Conservation (phyloP, 2,113 vertebrate genomes). For the Odontesthes bonariensis region DNA sequence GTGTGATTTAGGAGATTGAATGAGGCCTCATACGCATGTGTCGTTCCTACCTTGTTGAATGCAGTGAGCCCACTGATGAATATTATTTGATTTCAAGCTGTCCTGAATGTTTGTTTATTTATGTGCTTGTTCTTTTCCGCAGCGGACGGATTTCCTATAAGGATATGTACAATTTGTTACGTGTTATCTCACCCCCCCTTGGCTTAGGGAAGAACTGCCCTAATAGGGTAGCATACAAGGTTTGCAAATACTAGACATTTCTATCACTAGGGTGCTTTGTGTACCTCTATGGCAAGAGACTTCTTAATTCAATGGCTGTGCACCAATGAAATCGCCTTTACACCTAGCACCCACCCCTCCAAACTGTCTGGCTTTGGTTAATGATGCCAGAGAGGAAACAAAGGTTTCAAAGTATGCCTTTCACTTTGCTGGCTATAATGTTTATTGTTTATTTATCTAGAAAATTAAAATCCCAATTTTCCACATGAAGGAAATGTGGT, state of each 20-base stretch:
- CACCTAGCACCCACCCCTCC: conserved; percentile 76
- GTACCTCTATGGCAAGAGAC: conserved; percentile 75
- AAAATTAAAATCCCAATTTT: neutral
- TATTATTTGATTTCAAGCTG: conserved; percentile 69
- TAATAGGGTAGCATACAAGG: conserved; percentile 98
- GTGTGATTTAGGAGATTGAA: conserved; percentile 39
- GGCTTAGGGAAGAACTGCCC: conserved; percentile 98
- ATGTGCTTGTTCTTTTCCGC: conserved; percentile 90
- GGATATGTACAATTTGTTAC: conserved; percentile 99
- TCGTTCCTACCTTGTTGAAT: conserved; percentile 41
- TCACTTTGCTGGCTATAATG: conserved; percentile 24
- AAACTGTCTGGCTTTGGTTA: conserved; percentile 84
- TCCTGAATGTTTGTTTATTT: conserved; percentile 77
- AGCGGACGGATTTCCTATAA: conserved; percentile 97
- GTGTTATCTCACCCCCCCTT: conserved; percentile 94
- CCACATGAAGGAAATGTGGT: neutral
- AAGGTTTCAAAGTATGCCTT: conserved; percentile 79
- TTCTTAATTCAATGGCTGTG: conserved; percentile 83
- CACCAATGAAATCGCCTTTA: conserved; percentile 85
- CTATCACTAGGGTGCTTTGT: conserved; percentile 82
- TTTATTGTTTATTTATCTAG: neutral
- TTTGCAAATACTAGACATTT: conserved; percentile 90
- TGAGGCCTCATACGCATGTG: conserved; percentile 15
- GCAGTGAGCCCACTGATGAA: conserved; percentile 66
- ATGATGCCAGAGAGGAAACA: conserved; percentile 80